Evolutionary conservation across 2,888 invertebrate genomes (phyloP).

Genomic region (Acrocyrtus sp.): DNA sequence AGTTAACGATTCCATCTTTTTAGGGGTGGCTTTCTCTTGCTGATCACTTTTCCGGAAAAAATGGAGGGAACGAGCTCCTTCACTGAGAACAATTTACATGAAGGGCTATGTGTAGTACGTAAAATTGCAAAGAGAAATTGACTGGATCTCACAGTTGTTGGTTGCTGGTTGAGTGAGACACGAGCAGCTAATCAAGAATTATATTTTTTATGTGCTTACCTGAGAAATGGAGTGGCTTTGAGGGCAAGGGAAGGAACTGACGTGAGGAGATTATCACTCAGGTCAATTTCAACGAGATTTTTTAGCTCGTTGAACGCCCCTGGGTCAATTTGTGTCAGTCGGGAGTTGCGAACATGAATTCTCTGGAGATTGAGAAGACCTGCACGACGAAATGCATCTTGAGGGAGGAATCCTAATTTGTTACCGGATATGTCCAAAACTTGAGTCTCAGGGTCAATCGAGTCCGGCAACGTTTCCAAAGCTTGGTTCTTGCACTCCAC

Average conservation of each 20-base stretch:
- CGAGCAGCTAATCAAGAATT: too few species aligned
- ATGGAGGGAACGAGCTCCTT: too few species aligned
- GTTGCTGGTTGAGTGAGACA: too few species aligned
- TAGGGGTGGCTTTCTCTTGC: too few species aligned
- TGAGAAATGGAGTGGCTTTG: constrained; percentile 80
- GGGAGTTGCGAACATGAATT: constrained; percentile 84
- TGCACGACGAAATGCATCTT: constrained; percentile 83
- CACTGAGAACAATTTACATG: too few species aligned
- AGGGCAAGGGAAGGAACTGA: constrained; percentile 84
- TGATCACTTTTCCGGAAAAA: too few species aligned
- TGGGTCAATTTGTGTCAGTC: constrained; percentile 85
- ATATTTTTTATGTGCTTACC: too few species aligned
- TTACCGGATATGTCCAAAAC: constrained; percentile 90
- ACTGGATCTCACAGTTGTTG: too few species aligned
- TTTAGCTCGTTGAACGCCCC: constrained; percentile 86
- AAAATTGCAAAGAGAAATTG: not conserved
- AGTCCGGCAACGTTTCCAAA: constrained; percentile 85
- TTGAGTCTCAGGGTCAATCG: constrained; percentile 88
- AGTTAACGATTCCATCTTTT: constrained; percentile 42
- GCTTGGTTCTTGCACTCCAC: constrained; percentile 86
- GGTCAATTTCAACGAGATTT: constrained; percentile 89
- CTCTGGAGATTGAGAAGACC: constrained; percentile 88
- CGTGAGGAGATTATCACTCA: constrained; percentile 84
- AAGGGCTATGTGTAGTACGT: too few species aligned
- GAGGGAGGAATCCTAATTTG: constrained; percentile 83